Evolutionary conservation across 2,797 vertebrate genomes (phyloP), one percentile per base, ranked within the genome.

Genomic region (Phylloscopus collybita): DNA sequence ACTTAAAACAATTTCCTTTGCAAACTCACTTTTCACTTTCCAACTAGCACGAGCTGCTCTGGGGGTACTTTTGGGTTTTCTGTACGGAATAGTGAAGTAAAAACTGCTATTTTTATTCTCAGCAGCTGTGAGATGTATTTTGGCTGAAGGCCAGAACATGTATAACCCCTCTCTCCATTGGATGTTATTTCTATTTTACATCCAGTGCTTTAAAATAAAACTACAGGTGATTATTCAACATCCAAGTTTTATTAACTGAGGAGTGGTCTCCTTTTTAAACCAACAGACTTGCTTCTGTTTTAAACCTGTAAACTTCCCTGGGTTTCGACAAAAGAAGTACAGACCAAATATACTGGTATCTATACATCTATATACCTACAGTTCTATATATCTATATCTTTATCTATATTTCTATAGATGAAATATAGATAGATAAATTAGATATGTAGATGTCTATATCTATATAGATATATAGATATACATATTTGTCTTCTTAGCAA

Each of bases 101-200:
- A 81, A 80, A 62, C 8, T n/a, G 38, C 38, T 80, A 27, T 79
- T 93, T 96, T 86, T 90, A 90, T 70, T 65, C 66, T 76, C 88
- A 85, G 61, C 80, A 96, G 88, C 64, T 88, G 70, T 45, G 42
- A 88, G 65, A 83, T 80, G 74, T 88, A 80, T 90, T 90, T 81
- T 90, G 87, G 74, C 86, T 95, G 94, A 57, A 86, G 59, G 34
- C 91, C 76, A 80, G 71, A 81, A 74, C 11, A 38, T 27, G 40
- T 86, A 75, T 54, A 76, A 61, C 2, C 5, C 26, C 14, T 38
- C 4, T 16, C 15, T 44, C 25, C 29, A 54, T 40, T 93, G 56
- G 51, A 72, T 87, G 67, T 90, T 93, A 84, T 88, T 95, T 95
- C 42, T 94, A 80, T 88, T 94, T 96, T 90, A 91, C 56, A 81